Conservation (phyloP, 1,140 invertebrate genomes). For the Galleria mellonella region DNA sequence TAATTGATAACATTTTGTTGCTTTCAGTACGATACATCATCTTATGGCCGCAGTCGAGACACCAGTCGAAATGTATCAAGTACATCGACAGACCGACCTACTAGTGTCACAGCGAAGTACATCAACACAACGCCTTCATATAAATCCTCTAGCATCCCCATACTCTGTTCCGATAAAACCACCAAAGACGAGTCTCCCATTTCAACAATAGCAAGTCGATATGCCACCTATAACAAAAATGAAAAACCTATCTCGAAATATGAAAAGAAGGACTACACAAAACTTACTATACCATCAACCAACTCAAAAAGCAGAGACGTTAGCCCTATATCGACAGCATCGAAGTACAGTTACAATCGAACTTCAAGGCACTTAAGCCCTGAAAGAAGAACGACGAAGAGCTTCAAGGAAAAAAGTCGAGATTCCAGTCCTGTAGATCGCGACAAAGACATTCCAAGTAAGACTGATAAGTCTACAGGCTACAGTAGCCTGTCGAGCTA, state of each 20-base stretch:
- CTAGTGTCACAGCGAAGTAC: conserved; percentile 57
- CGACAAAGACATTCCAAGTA: conserved; percentile 71
- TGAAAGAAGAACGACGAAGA: conserved; percentile 47
- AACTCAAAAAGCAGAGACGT: conserved; percentile 50
- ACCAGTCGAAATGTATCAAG: conserved; percentile 23
- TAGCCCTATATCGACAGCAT: conserved; percentile 50
- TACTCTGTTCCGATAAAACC: conserved; percentile 40
- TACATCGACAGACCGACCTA: conserved; percentile 38
- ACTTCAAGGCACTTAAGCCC: conserved; percentile 50
- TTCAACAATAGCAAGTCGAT: conserved; percentile 52
- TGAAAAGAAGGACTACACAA: conserved; percentile 55
- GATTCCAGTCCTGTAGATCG: conserved; percentile 54
- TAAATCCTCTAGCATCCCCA: conserved; percentile 58
- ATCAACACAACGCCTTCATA: conserved; percentile 48
- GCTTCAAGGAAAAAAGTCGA: conserved; percentile 53
- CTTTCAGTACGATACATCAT: conserved; percentile 57
- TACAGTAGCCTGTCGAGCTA: conserved; percentile 64
- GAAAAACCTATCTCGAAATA: conserved; percentile 30
- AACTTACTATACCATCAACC: conserved; percentile 39
- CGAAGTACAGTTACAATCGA: conserved; percentile 52
- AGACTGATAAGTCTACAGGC: conserved; percentile 65
- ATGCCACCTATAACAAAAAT: conserved; percentile 26
- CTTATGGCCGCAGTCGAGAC: conserved; percentile 48
- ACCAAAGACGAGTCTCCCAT: conserved; percentile 53
- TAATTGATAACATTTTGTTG: conserved; percentile 13